Base-by-base conservation (phyloP, 2,888 invertebrate species). In the Erebia palarica region DNA sequence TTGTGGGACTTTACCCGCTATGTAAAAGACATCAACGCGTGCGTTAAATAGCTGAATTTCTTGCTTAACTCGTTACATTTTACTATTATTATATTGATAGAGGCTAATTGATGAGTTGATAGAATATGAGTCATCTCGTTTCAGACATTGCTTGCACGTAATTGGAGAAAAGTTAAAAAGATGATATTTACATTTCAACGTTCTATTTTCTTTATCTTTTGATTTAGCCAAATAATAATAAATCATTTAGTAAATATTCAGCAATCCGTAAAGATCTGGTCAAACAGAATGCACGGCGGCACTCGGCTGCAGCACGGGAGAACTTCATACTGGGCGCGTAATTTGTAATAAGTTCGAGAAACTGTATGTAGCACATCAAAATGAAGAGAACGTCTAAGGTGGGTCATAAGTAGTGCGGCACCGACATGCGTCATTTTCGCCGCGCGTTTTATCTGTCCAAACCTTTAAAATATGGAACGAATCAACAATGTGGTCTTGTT, bases 21-120 rank as follows among this genome's bases (percentile, higher is more conserved):
- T 69, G 47, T 18, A 76, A 76, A 76, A 75, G 76, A 76, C 73
- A 60, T 76, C 73, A 75, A 76, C 75, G 75, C 76, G 69, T 57
- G 49, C 10, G 44, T 42, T 13, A 55, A 3, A 14, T 7, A 51
- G 51, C 7, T 14, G 1, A 1, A 51, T 5, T 53, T 16, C 53
- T 53, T 53, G 16, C 16, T 7, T 5, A 49, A 14, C 5, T 16
- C 8, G 9, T 16, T 16, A 18, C 21, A 55, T 18, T 55, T n/a
- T 18, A 44, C 44, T 10, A 44, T 44, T 11, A 0, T 44, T 11
- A 36, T 36, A 36, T 44, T 44, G 44, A 10, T 44, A 11, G 44
- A 11, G 9, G 44, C 44, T 44, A 44, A 10, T 44, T 44, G 44
- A 3, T 44, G 10, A 10, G 44, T 44, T 44, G 44, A 44, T 10